These are phyloP conservation scores for Prunella fulvescens DNA, from an alignment of 2,113 vertebrate species.

Conservation along the genomic window DNA sequence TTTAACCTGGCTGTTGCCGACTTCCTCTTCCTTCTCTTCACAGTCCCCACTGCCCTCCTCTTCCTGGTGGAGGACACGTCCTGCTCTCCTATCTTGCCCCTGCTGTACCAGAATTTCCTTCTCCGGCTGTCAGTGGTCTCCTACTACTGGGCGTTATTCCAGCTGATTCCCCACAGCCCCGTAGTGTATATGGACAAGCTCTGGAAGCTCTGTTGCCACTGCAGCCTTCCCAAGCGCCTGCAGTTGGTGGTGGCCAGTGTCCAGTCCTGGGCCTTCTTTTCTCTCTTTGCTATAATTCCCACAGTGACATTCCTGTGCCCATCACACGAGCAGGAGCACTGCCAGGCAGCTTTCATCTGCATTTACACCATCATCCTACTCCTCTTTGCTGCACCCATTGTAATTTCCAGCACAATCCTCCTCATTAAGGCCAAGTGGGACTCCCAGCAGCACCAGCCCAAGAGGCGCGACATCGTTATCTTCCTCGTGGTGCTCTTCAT, in stretches of 20 bases:
- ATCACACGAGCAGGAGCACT: rapidly evolving
- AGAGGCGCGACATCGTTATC: neutral
- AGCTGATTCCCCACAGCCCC: neutral
- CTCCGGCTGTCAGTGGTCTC: neutral
- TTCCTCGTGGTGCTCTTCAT: neutral
- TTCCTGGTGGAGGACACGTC: neutral
- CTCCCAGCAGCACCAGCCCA: rapidly evolving
- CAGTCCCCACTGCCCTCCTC: neutral
- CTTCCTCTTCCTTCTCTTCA: neutral
- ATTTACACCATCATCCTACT: neutral
- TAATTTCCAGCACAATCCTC: neutral
- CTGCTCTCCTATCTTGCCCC: rapidly evolving
- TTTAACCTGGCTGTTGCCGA: rapidly evolving
- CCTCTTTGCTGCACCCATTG: neutral
- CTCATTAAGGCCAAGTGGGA: neutral
- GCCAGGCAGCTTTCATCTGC: neutral
- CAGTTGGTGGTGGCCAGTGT: neutral
- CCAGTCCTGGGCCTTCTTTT: neutral
- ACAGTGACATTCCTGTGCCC: conserved; percentile 49
- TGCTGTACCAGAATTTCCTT: rapidly evolving
- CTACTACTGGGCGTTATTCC: neutral
- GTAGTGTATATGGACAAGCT: neutral
- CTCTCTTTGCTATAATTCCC: neutral
- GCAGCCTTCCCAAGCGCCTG: neutral
- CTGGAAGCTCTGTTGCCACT: neutral